These are phyloP conservation scores for Paramuricea clavata DNA, from an alignment of 92 coral and sea anemone species.

Conservation along the genomic window DNA sequence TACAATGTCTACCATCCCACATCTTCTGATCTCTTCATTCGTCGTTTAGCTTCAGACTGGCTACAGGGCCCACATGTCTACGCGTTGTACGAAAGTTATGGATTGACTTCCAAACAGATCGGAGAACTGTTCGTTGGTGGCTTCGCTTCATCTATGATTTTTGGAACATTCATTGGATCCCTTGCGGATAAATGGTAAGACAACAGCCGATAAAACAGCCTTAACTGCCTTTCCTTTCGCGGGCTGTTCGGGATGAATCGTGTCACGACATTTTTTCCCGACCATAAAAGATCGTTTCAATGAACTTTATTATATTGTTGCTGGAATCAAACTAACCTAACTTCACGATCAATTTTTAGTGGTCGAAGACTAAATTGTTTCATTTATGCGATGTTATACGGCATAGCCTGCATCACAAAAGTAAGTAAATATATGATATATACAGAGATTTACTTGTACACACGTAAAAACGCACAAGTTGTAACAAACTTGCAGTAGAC, in stretches of 20 bases:
- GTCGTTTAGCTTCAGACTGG: slow-evolving; percentile 88
- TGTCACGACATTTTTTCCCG: too few relatives aligned
- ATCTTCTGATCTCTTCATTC: not conserved
- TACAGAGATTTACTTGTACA: too few relatives aligned
- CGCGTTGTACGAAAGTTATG: slow-evolving; percentile 88
- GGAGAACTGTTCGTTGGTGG: slow-evolving; percentile 91
- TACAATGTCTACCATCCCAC: too few relatives aligned
- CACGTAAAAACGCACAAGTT: too few relatives aligned
- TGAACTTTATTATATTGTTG: not conserved
- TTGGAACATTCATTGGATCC: slow-evolving; percentile 93
- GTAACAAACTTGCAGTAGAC: too few relatives aligned
- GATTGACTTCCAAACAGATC: slow-evolving; percentile 85
- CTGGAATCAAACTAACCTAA: too few relatives aligned
- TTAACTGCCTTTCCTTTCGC: too few relatives aligned
- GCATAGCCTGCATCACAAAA: slow-evolving; percentile 86
- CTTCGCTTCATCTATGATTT: slow-evolving; percentile 95
- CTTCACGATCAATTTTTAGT: slow-evolving; percentile 62
- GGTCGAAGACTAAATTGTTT: slow-evolving; percentile 91
- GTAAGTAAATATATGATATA: too few relatives aligned
- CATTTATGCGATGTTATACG: slow-evolving; percentile 84
- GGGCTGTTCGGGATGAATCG: too few relatives aligned
- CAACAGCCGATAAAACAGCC: not conserved
- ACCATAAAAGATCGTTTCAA: too few relatives aligned
- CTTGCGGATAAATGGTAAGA: slow-evolving; percentile 95
- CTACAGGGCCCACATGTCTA: slow-evolving; percentile 97